Base-by-base conservation (phyloP, 2,113 vertebrate species). In the Apeltes quadracus region DNA sequence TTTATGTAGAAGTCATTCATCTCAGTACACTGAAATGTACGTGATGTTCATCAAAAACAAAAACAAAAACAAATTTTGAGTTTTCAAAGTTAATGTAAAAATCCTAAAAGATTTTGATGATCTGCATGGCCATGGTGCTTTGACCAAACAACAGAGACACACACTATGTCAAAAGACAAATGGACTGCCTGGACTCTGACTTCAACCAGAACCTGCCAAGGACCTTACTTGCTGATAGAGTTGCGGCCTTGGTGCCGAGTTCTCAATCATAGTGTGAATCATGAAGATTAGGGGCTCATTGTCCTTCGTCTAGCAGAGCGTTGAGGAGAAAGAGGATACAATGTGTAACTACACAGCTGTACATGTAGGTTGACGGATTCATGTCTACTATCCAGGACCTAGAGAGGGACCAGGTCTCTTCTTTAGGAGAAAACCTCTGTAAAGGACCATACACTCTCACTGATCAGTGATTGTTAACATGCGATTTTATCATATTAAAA, bases 221-320 rank as follows among this genome's bases (percentile, higher is more conserved):
- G 92, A 95, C 94, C 97, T 99, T 98, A 99, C 97, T 98, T 99
- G 96, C 92, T 99, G 97, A 96, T 97, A 98, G 92, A 99, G 97
- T 94, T 99, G 97, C 0, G 97, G 97, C 95, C 97, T 96, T 73
- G 97, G 96, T 88, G 97, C 97, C 62, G 96, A 99, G 95, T 98
- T 99, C 96, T 99, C 97, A 94, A 99, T 99, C 97, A 99, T 95
- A 93, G 97, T 96, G 96, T 99, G 97, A 96, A 98, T 97, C 96
- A 96, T 95, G 96, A 95, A 95, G 97, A 98, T 99, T 93, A 99
- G 93, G 89, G 97, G 97, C 93, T 98, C 97, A 91, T 97, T 99
- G 92, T 98, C 97, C 95, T 98, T 99, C 95, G 96, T 98, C 97
- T 99, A 95, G 94, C 90, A 81, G 91, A 94, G 94, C 93, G 91